phyloP scores from a whole-genome alignment of 2,888 invertebrate genomes.

The Calameuta idolon region DNA sequence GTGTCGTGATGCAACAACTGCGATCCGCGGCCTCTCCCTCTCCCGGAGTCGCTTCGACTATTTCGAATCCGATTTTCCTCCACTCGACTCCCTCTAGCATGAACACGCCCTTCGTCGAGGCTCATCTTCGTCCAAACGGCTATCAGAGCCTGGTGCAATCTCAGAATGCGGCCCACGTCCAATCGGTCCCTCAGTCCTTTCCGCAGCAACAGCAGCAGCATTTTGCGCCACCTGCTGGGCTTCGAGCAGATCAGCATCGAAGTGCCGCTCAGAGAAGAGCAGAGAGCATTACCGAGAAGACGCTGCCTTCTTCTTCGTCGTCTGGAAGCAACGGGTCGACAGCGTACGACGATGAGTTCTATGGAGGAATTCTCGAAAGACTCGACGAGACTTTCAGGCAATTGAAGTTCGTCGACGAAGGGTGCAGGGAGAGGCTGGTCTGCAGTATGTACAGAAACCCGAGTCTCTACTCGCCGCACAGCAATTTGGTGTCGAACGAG shows the following conservation, averaged over 20 bases:
- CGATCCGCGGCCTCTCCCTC: constrained; percentile 12
- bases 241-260: constrained; percentile 3
- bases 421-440: constrained; percentile 82
- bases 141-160: constrained; percentile 8
- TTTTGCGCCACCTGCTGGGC: too few relatives aligned
- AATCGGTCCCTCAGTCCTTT: constrained; percentile 25
- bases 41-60: constrained; percentile 9
- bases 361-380: constrained; percentile 82
- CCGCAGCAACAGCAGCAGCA: constrained; percentile 25
- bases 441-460: constrained; percentile 90
- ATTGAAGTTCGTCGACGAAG: constrained; percentile 77
- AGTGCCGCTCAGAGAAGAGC: neutral
- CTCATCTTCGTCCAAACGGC: constrained; percentile 10
- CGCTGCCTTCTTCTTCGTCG: constrained; percentile 1
- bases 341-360: constrained; percentile 71
- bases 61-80: constrained; percentile 14
- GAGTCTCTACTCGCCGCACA: constrained; percentile 83
- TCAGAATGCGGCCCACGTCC: constrained; percentile 28
- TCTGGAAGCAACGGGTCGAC: neutral
- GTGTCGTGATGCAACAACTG: constrained; percentile 27
- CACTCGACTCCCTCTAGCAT: constrained; percentile 11
- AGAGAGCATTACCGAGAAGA: neutral
- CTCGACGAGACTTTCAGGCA: constrained; percentile 81
- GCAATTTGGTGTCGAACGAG: constrained; percentile 88
- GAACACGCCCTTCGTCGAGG: constrained; percentile 12